Percentiles rank a stretch among this genome's conserved stretches.
phyloP scores from a whole-genome alignment of 2,888 invertebrate species.

The Hypsopygia costalis region DNA sequence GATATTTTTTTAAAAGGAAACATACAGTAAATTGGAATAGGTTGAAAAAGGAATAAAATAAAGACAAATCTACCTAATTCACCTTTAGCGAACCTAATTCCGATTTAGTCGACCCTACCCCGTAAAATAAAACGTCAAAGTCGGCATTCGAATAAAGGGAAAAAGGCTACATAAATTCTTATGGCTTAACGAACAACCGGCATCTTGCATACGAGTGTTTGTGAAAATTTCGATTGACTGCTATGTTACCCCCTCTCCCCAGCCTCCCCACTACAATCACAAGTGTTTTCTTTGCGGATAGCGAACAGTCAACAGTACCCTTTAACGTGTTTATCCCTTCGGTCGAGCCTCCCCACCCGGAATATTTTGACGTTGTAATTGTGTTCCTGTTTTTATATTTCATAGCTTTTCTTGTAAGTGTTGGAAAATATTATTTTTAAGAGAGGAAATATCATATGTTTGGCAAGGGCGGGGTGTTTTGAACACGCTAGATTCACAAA shows the following conservation, averaged over 20 bases:
- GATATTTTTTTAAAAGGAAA: too few species aligned
- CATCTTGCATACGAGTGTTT: constrained; percentile 40
- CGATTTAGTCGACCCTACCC: constrained; percentile 9
- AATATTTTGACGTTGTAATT: constrained; percentile 50
- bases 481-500: neutral
- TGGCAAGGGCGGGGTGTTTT: neutral
- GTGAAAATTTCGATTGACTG: constrained; percentile 65
- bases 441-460: too few species aligned
- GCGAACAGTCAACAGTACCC: constrained; percentile 59
- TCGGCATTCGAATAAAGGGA: constrained; percentile 28
- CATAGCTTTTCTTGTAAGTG: constrained; percentile 6
- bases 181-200: constrained; percentile 29
- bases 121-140: constrained; percentile 31
- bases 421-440: constrained; percentile 3
- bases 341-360: constrained; percentile 51
- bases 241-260: constrained; percentile 33
- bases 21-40: too few species aligned
- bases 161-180: constrained; percentile 29
- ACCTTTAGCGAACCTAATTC: neutral
- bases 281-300: constrained; percentile 78
- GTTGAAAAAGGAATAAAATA: neutral
- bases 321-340: constrained; percentile 76
- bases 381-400: constrained; percentile 41
- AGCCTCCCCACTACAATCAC: constrained; percentile 47
- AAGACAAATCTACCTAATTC: neutral